Conservation (phyloP, 2,888 invertebrate genomes). For the Chrysotoxum bicinctum region DNA sequence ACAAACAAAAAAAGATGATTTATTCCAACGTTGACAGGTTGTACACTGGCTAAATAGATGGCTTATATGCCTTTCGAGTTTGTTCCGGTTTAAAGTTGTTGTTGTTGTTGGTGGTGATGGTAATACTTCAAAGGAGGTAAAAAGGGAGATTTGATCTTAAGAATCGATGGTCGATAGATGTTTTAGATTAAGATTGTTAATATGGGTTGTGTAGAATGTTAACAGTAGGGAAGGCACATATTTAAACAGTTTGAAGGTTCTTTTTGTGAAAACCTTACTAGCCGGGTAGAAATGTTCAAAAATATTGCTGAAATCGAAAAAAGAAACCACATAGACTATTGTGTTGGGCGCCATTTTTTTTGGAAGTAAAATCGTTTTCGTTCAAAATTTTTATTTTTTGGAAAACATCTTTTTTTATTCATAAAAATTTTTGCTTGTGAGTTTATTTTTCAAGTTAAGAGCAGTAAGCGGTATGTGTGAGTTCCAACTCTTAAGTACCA, state of each 20-base stretch:
- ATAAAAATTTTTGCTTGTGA: no score
- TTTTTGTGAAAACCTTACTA: no score
- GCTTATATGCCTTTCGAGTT: slow-evolving; percentile 27
- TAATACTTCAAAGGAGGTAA: slow-evolving; percentile 11
- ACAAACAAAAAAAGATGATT: slow-evolving; percentile 47
- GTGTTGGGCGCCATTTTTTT: no score
- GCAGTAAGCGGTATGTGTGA: no score
- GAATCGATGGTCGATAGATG: not conserved
- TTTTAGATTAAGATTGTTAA: not conserved
- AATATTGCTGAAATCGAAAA: no score
- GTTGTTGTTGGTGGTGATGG: slow-evolving; percentile 29
- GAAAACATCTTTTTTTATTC: no score
- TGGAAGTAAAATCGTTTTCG: no score
- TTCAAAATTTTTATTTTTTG: no score
- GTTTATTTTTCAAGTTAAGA: no score
- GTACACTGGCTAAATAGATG: slow-evolving; percentile 60
- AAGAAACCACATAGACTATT: no score
- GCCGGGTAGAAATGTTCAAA: no score
- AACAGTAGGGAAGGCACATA: not conserved
- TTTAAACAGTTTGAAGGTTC: not conserved
- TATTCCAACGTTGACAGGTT: slow-evolving; percentile 71
- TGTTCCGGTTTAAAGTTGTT: slow-evolving; percentile 52
- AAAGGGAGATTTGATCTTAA: not conserved
- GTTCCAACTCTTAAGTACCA: no score
- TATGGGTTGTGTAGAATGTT: not conserved